These are phyloP conservation scores for Drosophila trapezifrons DNA, from an alignment of 1,140 invertebrate genomes.

Conservation along the genomic window DNA sequence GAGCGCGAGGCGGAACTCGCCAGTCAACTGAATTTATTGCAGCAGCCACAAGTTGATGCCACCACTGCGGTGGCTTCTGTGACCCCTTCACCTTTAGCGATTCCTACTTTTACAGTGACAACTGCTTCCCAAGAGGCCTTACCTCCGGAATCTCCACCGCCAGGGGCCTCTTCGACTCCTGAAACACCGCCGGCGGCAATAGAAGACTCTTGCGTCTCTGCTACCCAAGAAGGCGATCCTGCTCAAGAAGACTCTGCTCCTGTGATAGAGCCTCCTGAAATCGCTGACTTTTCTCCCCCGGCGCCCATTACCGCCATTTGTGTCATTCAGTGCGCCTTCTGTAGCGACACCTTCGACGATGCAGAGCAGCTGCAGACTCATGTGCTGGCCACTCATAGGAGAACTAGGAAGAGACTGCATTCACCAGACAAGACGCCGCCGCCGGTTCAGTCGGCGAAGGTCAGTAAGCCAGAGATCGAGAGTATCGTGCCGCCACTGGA, in stretches of 20 bases:
- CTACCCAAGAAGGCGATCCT: neutral
- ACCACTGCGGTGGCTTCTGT: too few species aligned
- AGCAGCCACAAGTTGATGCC: neutral
- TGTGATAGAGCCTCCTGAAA: too few species aligned
- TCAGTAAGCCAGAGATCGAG: neutral
- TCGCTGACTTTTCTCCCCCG: neutral
- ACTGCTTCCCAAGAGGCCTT: neutral
- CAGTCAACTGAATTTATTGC: slow-evolving; percentile 4
- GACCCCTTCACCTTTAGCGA: neutral
- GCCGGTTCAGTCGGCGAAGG: neutral
- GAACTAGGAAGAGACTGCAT: neutral
- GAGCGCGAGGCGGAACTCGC: slow-evolving; percentile 50
- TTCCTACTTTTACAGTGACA: neutral
- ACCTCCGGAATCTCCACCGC: too few species aligned
- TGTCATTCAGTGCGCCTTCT: slow-evolving; percentile 56
- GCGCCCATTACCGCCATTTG: neutral
- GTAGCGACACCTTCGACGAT: slow-evolving; percentile 42
- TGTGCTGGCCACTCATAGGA: slow-evolving; percentile 45
- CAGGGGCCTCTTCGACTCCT: neutral
- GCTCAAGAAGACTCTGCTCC: neutral
- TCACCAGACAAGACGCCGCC: slow-evolving; percentile 2
- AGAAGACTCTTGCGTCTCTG: neutral
- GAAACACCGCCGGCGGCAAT: neutral
- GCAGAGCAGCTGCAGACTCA: slow-evolving; percentile 38
- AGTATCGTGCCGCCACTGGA: neutral